Percentiles rank a stretch among this genome's conserved stretches.
phyloP scores from a whole-genome alignment of 53 echinoderm and acorn worm species.

The Astropecten irregularis region DNA sequence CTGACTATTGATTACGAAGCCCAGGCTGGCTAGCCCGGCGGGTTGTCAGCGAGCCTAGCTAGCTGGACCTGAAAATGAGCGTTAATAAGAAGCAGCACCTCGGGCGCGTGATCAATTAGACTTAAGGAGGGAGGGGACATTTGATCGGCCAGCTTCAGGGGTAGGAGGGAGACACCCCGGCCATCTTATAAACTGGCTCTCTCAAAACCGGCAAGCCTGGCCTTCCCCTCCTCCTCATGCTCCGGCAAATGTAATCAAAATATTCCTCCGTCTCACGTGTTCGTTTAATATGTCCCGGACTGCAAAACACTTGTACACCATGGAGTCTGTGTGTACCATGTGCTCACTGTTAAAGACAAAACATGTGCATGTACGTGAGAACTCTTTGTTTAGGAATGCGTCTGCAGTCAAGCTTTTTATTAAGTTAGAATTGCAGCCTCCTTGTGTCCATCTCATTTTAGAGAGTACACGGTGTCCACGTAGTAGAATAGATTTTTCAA shows the following conservation, averaged over 20 bases:
- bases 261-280: not conserved
- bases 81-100: constrained; percentile 49
- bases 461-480: no score
- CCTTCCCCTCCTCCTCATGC: no score
- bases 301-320: no score
- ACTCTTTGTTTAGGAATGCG: no score
- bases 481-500: no score
- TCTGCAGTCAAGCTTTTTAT: no score
- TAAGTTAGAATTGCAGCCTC: no score
- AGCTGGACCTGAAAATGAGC: constrained; percentile 26
- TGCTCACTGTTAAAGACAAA: no score
- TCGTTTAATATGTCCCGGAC: no score
- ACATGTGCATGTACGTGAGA: no score
- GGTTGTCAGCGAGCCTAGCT: constrained; percentile 21
- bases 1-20: constrained; percentile 28
- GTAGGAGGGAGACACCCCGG: not conserved
- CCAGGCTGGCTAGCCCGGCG: not conserved
- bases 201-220: not conserved
- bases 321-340: no score
- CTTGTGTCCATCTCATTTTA: no score
- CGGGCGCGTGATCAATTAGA: constrained; percentile 42
- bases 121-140: constrained; percentile 1
- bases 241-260: not conserved
- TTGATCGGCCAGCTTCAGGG: constrained; percentile 37
- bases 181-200: constrained; percentile 29